Conservation (phyloP, 2,888 invertebrate species). For the Ectropis crepuscularia region DNA sequence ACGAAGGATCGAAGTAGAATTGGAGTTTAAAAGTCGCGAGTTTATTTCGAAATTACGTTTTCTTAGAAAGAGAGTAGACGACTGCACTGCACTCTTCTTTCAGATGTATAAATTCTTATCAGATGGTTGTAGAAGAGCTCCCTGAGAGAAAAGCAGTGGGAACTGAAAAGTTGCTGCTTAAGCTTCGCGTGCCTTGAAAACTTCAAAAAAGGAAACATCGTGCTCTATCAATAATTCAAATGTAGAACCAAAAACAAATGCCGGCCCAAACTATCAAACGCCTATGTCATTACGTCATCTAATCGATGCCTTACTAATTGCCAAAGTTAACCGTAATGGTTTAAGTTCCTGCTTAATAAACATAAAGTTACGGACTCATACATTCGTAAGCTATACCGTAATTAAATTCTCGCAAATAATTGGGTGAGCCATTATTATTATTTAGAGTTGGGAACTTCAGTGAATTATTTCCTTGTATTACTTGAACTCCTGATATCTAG, state of each 20-base stretch:
- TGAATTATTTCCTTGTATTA: background rate
- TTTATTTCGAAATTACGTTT: no score
- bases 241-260: background rate
- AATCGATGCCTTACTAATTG: constrained; percentile 28
- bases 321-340: constrained; percentile 29
- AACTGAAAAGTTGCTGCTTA: no score
- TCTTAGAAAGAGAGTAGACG: no score
- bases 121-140: no score
- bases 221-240: background rate
- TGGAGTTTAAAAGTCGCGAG: no score
- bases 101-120: no score
- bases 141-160: no score
- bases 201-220: background rate
- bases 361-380: constrained; percentile 19
- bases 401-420: constrained; percentile 27
- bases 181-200: no score
- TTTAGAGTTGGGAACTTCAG: background rate
- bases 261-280: constrained; percentile 2
- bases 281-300: constrained; percentile 8
- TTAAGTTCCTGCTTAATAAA: constrained; percentile 30
- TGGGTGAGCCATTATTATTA: constrained; percentile 7
- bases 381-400: constrained; percentile 22
- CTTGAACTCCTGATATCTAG: no score
- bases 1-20: no score
- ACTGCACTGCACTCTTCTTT: no score